Conservation (phyloP, 2,113 vertebrate genomes). For the Ia io region DNA sequence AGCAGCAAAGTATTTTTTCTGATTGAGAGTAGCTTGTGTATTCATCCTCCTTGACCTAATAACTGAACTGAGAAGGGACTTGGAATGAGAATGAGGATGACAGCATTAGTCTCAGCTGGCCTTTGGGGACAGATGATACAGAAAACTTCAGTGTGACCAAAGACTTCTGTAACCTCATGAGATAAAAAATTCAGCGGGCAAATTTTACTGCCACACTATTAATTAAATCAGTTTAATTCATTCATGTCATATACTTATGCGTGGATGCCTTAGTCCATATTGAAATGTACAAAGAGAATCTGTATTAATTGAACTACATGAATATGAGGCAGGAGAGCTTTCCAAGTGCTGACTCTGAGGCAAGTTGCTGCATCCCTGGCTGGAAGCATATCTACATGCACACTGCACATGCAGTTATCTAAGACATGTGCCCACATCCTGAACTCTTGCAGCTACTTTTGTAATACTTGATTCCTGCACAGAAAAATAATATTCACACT, state of each 20-base stretch:
- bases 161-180: neutral
- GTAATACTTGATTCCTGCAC: neutral
- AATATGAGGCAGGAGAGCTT: neutral
- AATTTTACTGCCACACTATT: neutral
- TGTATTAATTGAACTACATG: neutral
- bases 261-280: neutral
- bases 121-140: neutral
- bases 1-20: neutral
- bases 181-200: neutral
- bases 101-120: neutral
- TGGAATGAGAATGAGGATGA: neutral
- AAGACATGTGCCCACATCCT: neutral
- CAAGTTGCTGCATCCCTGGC: neutral
- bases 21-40: neutral
- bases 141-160: neutral
- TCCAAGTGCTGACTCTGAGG: neutral
- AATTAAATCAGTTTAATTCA: slow-evolving; percentile 31
- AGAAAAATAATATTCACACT: neutral
- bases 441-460: neutral
- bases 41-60: neutral
- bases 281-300: neutral
- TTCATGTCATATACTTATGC: neutral
- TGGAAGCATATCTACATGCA: neutral
- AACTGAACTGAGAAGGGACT: neutral
- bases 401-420: neutral